These are phyloP conservation scores for Hemaris fuciformis DNA, from an alignment of 2,888 invertebrate genomes.

Conservation along the genomic window DNA sequence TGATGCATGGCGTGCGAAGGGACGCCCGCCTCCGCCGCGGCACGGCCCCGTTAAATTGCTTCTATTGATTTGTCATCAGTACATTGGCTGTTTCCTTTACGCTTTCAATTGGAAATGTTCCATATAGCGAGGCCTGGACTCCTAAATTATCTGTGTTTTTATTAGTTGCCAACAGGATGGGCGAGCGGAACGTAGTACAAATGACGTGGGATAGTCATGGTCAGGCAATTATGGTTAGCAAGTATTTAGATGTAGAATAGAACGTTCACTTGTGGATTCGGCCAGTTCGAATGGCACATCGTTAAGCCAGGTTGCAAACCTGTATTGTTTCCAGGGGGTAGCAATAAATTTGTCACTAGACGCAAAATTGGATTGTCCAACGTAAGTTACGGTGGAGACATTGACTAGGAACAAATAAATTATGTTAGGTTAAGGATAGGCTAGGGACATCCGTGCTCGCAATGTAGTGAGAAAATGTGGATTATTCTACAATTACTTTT, in stretches of 20 bases:
- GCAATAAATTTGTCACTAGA: background rate
- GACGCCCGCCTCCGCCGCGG: conserved; percentile 54
- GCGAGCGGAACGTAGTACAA: background rate
- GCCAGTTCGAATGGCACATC: background rate
- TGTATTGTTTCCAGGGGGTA: background rate
- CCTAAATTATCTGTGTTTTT: conserved; percentile 4
- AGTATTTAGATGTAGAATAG: background rate
- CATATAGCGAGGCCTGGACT: background rate
- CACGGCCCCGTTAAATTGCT: conserved; percentile 67
- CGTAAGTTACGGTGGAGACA: background rate
- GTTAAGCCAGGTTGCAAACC: background rate
- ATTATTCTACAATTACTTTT: too few relatives aligned
- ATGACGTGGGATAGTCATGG: background rate
- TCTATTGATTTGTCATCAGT: conserved; percentile 63
- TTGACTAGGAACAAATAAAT: background rate
- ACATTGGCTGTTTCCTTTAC: conserved; percentile 62
- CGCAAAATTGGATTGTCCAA: background rate
- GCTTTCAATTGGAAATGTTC: conserved; percentile 37
- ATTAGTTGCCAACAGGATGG: background rate
- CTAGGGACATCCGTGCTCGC: too few relatives aligned
- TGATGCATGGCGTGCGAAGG: conserved; percentile 60
- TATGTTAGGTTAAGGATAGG: background rate
- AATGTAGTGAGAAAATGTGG: too few relatives aligned
- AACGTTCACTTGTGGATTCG: background rate
- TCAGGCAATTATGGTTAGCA: background rate